Percentiles rank a stretch among this genome's conserved stretches.
These are phyloP conservation scores for Phyllotreta striolata DNA, from an alignment of 2,888 invertebrate genomes.

Conservation along the genomic window DNA sequence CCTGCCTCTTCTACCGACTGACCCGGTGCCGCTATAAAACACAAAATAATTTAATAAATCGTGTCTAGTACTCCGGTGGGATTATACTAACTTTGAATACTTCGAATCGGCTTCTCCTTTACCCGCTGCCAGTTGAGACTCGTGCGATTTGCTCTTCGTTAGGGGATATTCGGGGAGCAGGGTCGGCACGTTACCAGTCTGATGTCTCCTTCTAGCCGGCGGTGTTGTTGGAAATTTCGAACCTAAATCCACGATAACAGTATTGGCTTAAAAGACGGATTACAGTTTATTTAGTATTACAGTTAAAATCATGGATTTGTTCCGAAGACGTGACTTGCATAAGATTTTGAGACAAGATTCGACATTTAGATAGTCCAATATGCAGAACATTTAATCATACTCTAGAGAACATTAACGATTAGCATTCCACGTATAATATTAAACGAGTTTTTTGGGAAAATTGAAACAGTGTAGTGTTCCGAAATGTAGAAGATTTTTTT, in stretches of 20 bases:
- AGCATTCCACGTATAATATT: background rate
- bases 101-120: slow-evolving; percentile 63
- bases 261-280: too few relatives aligned
- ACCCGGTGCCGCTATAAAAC: slow-evolving; percentile 51
- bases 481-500: too few relatives aligned
- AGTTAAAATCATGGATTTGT: too few relatives aligned
- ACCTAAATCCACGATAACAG: slow-evolving; percentile 52
- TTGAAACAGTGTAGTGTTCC: background rate
- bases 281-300: too few relatives aligned
- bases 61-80: background rate
- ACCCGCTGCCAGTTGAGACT: slow-evolving; percentile 82
- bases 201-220: slow-evolving; percentile 77
- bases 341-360: background rate
- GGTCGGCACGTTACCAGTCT: slow-evolving; percentile 57
- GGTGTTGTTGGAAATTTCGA: slow-evolving; percentile 85
- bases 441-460: background rate
- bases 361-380: slow-evolving; percentile 6
- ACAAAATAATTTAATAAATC: background rate
- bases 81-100: slow-evolving; percentile 43
- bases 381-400: slow-evolving; percentile 20
- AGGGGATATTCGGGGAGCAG: slow-evolving; percentile 70
- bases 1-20: slow-evolving; percentile 60
- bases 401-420: slow-evolving; percentile 5
- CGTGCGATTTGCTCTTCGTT: slow-evolving; percentile 91
- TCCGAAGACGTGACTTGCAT: too few relatives aligned